Evolutionary conservation across 23 tunicate genomes (phyloP).

Genomic region (Halocynthia aurantium): DNA sequence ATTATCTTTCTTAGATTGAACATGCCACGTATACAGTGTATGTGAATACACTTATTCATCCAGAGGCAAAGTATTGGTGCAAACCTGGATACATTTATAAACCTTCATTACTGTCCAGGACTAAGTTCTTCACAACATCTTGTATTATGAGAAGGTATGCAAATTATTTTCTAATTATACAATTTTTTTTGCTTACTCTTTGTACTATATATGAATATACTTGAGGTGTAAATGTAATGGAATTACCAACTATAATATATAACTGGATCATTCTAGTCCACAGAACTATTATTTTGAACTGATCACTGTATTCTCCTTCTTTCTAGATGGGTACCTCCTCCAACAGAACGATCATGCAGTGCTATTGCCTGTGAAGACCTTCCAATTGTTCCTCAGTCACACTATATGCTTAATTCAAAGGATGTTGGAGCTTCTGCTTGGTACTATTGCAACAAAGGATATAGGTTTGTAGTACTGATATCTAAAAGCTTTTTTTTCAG

Average conservation of each 20-base stretch:
- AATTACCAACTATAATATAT: no score
- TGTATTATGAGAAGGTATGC: slow-evolving; percentile 28
- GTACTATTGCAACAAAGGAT: slow-evolving; percentile 25
- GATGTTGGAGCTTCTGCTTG: slow-evolving; percentile 2
- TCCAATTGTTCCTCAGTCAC: background rate
- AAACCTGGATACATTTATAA: slow-evolving; percentile 21
- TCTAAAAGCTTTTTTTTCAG: background rate
- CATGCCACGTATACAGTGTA: slow-evolving; percentile 16
- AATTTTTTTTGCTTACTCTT: no score
- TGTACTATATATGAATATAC: no score
- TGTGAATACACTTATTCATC: slow-evolving; percentile 5
- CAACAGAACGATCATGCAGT: slow-evolving; percentile 19
- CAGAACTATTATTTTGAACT: no score
- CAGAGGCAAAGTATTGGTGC: slow-evolving; percentile 45
- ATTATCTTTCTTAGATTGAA: slow-evolving; percentile 5
- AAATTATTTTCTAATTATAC: no score
- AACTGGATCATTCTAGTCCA: no score
- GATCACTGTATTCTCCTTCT: background rate
- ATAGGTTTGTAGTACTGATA: slow-evolving; percentile 1
- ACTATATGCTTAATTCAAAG: slow-evolving; percentile 1
- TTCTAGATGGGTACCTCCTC: slow-evolving; percentile 64
- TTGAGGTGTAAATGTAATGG: no score
- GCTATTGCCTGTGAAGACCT: slow-evolving; percentile 29
- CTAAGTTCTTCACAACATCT: slow-evolving; percentile 33
- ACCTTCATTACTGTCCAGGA: slow-evolving; percentile 27